Base-by-base conservation (phyloP, 2,888 invertebrate species). In the Phymatocera aterrima region DNA sequence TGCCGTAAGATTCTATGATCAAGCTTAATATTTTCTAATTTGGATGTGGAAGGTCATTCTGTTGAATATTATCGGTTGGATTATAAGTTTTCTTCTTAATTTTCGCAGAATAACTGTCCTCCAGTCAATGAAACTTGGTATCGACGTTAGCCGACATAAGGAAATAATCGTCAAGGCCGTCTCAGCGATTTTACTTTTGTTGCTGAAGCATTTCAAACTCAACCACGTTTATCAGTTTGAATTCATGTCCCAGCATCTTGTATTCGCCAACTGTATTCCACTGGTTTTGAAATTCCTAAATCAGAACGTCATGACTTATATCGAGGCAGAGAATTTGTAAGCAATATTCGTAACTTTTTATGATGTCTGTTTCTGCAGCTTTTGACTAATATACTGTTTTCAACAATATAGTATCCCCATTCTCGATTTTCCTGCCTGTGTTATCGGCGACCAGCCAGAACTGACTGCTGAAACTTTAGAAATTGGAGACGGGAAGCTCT, bases 181-280 rank as follows among this genome's bases (percentile, higher is more conserved):
- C 0, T 97, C 97, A 60, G 96, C 96, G 18, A 96, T 99, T 84
- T 92, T 99, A 77, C 91, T 99, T 79, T 92, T 99, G 10, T 93
- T 99, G 77, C 92, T 99, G 83, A 99, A 99, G 91, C 99, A 99
- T 92, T 98, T 99, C 87, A 99, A 99, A 91, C 89, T 96, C 61
- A 99, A 99, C 92, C 99, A 99, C 92, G 94, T 99, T 65, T 99
- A 99, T 91, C 99, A 99, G 92, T 99, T 99, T 92, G 99, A 99
- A 91, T 99, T 97, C 89, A 97, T 99, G 95, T 97, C 98, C 1
- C 99, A 99, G 91, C 99, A 99, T 92, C 93, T 99, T 84, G 98
- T 99, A 10, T 99, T 99, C 92, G 99, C 99, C 79, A 99, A 99
- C 91, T 99, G 99, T 89, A 98, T 99, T 91, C 99, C 99, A 0